These are phyloP conservation scores for Microplitis mediator DNA, from an alignment of 1,140 invertebrate genomes.

Conservation along the genomic window DNA sequence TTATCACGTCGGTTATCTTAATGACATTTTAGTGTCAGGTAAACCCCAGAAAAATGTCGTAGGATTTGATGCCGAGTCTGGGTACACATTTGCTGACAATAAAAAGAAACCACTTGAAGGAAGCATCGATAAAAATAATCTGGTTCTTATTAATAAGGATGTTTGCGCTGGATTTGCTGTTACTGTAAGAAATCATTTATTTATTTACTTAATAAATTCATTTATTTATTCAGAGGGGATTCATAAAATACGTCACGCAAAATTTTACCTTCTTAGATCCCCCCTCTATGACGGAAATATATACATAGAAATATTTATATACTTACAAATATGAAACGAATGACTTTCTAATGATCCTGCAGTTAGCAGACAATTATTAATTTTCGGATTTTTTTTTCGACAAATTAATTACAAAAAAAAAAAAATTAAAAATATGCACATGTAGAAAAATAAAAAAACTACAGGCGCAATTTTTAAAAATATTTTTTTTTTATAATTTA, in stretches of 20 bases:
- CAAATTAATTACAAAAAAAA: too few relatives aligned
- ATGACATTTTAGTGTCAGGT: conserved; percentile 50
- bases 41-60: conserved; percentile 62
- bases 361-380: too few relatives aligned
- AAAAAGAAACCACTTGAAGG: conserved; percentile 66
- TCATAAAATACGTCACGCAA: not conserved
- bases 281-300: too few relatives aligned
- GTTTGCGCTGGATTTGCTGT: conserved; percentile 65
- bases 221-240: not conserved
- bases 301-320: too few relatives aligned
- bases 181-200: conserved; percentile 48
- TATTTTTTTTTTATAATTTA: too few relatives aligned
- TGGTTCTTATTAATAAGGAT: conserved; percentile 60
- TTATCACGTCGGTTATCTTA: conserved; percentile 54
- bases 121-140: conserved; percentile 58
- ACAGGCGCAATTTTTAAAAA: too few relatives aligned
- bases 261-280: not conserved
- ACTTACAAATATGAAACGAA: too few relatives aligned
- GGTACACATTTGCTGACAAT: conserved; percentile 64
- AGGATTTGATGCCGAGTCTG: conserved; percentile 62
- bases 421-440: too few relatives aligned
- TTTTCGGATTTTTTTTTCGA: too few relatives aligned
- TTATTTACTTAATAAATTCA: not conserved
- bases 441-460: too few relatives aligned
- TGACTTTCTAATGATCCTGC: too few relatives aligned